phyloP scores from a whole-genome alignment of 2,888 invertebrate species.

The Pharmacophagus antenor region DNA sequence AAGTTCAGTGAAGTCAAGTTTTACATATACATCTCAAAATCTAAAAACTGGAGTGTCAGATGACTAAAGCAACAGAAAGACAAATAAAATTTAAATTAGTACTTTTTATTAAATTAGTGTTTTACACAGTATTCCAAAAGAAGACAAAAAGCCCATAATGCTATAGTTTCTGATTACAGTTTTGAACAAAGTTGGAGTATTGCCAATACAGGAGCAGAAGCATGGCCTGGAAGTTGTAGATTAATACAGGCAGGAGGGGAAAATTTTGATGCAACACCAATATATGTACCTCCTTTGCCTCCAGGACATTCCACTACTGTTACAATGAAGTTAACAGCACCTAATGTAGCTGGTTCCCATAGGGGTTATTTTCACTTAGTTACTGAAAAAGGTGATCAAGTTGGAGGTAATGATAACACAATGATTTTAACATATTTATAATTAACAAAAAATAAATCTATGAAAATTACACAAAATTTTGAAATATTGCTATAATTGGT shows the following conservation, averaged over 20 bases:
- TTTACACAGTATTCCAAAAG: background rate
- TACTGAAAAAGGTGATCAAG: constrained; percentile 92
- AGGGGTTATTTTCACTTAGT: constrained; percentile 95
- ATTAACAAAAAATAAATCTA: background rate
- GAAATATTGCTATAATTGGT: too few species aligned
- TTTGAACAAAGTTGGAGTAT: constrained; percentile 95
- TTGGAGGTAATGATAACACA: constrained; percentile 88
- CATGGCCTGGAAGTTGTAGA: constrained; percentile 93
- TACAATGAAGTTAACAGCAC: constrained; percentile 90
- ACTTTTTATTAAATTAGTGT: too few species aligned
- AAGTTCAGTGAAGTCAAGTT: too few species aligned
- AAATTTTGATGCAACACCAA: constrained; percentile 67
- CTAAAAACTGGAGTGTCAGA: too few species aligned
- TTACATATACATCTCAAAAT: too few species aligned
- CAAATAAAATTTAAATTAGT: too few species aligned
- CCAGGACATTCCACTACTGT: constrained; percentile 90
- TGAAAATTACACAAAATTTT: too few species aligned
- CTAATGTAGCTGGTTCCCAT: constrained; percentile 86
- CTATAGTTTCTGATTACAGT: constrained; percentile 55
- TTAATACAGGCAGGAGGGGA: constrained; percentile 87
- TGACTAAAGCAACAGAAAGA: too few species aligned
- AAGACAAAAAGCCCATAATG: constrained; percentile 27
- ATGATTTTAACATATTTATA: too few species aligned
- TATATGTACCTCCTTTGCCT: constrained; percentile 85
- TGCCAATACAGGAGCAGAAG: constrained; percentile 91